Evolutionary conservation across 1,140 invertebrate species (phyloP), one percentile per base, ranked within the genome.

Genomic region (Apis dorsata): DNA sequence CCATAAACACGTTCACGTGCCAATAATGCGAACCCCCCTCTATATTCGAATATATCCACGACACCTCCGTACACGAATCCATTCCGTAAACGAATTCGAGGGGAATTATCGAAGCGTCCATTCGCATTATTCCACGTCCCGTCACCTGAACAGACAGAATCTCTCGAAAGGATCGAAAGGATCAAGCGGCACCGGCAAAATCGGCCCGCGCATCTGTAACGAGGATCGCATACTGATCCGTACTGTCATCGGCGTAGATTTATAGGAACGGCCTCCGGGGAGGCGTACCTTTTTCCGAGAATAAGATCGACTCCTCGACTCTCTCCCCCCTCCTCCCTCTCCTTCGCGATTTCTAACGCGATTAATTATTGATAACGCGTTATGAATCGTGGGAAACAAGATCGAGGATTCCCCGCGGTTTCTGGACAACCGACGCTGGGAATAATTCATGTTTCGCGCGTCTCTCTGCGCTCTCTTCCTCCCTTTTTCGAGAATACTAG

Each of bases 391-490:
- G 90, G 90, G 90, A 91, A 90, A 90, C 85, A 71, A 2, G 24
- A 24, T 24, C 24, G 34, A 34, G 53, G 79, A 79, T 62, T 44
- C 79, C 63, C 76, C 79, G 88, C 77, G 80, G 81, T 86, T 82
- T 88, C 89, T 89, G 86, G 85, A 85, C 86, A 73, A 66, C 69
- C 81, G 55, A 59, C 68, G 84, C 73, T 59, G 71, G 49, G 87
- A 91, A 90, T 91, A 90, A 91, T 91, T 91, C 90, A 91, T 90
- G 85, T 83, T 83, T 88, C 88, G 80, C 84, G 75, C 81, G 68
- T 63, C 77, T 77, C 81, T 13, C 60, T 24, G 78, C 55, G 0
- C 78, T 74, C 49, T 62, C 28, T 77, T n/a, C 69, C 59, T 24
- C 17, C 51, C n/a, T 51, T 15, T 63, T 13, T 62, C 21, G 34